These are phyloP conservation scores for Asteroscopus sphinx DNA, from an alignment of 2,888 invertebrate genomes.

Conservation along the genomic window DNA sequence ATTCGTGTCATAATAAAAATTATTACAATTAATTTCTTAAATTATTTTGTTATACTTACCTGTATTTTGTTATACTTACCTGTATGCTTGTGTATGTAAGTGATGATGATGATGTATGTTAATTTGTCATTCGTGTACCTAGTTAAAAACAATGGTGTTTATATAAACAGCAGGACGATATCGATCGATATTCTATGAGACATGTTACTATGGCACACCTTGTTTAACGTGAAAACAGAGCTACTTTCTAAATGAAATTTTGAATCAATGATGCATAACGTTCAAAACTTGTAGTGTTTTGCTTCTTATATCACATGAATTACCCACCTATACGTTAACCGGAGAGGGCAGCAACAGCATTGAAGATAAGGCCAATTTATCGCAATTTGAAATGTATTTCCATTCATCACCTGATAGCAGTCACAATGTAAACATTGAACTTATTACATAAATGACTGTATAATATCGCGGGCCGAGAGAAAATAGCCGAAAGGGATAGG, in stretches of 20 bases:
- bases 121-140: conserved; percentile 9
- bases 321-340: conserved; percentile 54
- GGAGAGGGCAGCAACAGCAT: conserved; percentile 40
- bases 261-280: conserved; percentile 11
- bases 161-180: conserved; percentile 13
- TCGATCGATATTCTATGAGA: conserved; percentile 3
- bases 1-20: conserved; percentile 6
- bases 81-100: background rate
- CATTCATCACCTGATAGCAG: conserved; percentile 68
- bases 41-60: too few species aligned
- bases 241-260: conserved; percentile 5
- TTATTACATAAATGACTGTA: conserved; percentile 77
- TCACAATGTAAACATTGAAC: conserved; percentile 83
- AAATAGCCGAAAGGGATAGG: conserved; percentile 69
- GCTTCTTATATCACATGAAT: conserved; percentile 18
- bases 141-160: conserved; percentile 23
- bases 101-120: background rate
- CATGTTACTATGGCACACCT: background rate
- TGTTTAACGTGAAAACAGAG: background rate
- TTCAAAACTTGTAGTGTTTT: background rate
- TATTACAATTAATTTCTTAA: background rate
- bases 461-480: conserved; percentile 63
- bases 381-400: conserved; percentile 59
- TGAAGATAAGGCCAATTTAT: conserved; percentile 50
- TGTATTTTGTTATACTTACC: too few species aligned